Evolutionary conservation across 2,113 vertebrate genomes (phyloP).

Genomic region (Mesembrinibis cayennensis): DNA sequence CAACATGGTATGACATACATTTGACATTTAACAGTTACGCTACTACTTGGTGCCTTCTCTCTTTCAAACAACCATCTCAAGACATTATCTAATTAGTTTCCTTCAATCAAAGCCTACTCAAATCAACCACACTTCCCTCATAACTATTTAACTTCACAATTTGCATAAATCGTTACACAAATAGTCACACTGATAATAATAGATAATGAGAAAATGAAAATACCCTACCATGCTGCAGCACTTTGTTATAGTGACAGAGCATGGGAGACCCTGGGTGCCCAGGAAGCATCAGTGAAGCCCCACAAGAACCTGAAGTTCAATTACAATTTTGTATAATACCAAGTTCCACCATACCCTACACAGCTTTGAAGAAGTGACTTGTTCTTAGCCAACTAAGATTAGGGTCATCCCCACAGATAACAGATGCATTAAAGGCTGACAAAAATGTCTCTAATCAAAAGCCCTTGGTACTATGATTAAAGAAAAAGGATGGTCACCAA

Average conservation of each 20-base stretch:
- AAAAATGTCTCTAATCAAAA: not conserved
- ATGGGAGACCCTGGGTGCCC: not conserved
- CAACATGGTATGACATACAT: not conserved
- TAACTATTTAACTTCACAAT: not conserved
- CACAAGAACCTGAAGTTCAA: not conserved
- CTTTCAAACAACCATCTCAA: not conserved
- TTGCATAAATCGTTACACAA: not conserved
- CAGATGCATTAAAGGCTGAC: not conserved
- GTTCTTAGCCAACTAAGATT: not conserved
- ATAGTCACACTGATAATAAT: rapidly evolving
- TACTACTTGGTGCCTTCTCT: not conserved
- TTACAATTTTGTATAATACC: not conserved
- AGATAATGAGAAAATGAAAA: not conserved
- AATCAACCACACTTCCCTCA: not conserved
- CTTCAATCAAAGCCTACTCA: not conserved
- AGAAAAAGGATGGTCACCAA: not conserved
- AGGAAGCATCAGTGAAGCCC: not conserved
- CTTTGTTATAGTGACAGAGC: not conserved
- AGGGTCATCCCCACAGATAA: not conserved
- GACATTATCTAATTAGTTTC: not conserved
- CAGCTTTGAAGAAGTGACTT: not conserved
- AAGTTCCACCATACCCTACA: not conserved
- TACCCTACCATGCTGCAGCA: not conserved
- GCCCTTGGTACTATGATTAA: not conserved
- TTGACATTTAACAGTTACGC: not conserved